Base-by-base conservation (phyloP, 2,888 invertebrate genomes). In the Auanema freiburgensis region DNA sequence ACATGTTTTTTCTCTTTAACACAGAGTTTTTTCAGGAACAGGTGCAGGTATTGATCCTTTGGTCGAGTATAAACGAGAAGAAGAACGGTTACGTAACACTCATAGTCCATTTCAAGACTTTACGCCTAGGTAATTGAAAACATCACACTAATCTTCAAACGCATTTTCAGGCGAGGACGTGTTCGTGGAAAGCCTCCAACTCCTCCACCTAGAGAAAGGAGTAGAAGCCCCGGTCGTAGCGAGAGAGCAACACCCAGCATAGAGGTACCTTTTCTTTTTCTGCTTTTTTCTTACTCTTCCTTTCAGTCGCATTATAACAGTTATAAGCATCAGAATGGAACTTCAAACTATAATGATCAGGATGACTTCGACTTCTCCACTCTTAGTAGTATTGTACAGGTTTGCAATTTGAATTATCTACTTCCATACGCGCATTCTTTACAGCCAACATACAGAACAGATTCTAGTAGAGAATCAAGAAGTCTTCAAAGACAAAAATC, bases 171-270 rank as follows among this genome's bases (percentile, higher is more conserved):
- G 43, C 65, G 72, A 66, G 59, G 71, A 11, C 64, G 76, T 57
- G 66, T 79, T 50, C 65, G 77, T 12, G 70, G 75, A 33, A 83
- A 83, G 63, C 81, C 83, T 11, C 83, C 83, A 12, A 83, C 83
- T 8, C 83, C 83, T 8, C 83, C 83, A 21, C 80, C 80, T 8
- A 64, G 73, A 25, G 71, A 70, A 50, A 62, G 67, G 11, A 73
- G 69, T 51, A 57, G 63, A 24, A 74, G 70, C 50, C 72, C 70
- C 3, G 65, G 65, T 11, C 57, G 65, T 16, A 61, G 65, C 42
- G 67, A 64, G 18, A 42, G 60, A 5, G 60, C 60, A n/a, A 65
- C 65, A 16, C 65, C 65, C 1, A 60, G 52, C 55, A 60, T 65
- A 18, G 65, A 65, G 24, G 64, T 59, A 16, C 21, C 16, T 3